Base-by-base conservation (phyloP, 2,113 vertebrate species). In the Rhabdornis inornatus region DNA sequence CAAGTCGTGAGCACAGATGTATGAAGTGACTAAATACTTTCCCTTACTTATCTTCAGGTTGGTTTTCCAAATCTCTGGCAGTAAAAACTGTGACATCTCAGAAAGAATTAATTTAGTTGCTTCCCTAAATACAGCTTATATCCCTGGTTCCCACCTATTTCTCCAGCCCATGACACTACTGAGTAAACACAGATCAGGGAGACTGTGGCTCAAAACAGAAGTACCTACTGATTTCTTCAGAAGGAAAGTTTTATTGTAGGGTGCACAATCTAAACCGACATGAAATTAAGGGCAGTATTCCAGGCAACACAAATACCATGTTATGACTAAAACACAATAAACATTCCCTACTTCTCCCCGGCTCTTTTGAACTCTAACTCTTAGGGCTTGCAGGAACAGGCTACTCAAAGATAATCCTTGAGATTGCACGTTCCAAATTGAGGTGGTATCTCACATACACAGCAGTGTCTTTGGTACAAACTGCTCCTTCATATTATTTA, bases 271-370 rank as follows among this genome's bases (percentile, higher is more conserved):
- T 50, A 59, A 89, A 69, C 27, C 1, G 0, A 78, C 59, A 52
- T 87, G 83, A 93, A 94, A 86, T 79, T 39, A 71, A 85, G 70
- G 71, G 86, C 80, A 83, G 20, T 78, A 84, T 89, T 89, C 83
- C 96, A 93, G 60, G 76, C 64, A 86, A 77, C 52, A 92, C 14
- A 50, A 92, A 83, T 47, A 77, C 30, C 18, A 1, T 72, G 78
- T 92, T 92, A 65, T 82, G 50, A 85, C 45, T 81, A 92, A 94
- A 96, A 94, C 87, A 92, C 45, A 75, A 40, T 42, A 79, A 92
- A 85, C 61, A 90, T 92, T 92, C 90, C 71, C 35, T 81, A 40
- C 59, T 89, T 91, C 81, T 68, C 80, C 59, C 57, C 53, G 18
- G 53, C 27, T 95, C 91, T 91, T 95, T 87, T 92, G 89, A 96